phyloP scores from a whole-genome alignment of 2,113 vertebrate species.

The Tor tambroides region DNA sequence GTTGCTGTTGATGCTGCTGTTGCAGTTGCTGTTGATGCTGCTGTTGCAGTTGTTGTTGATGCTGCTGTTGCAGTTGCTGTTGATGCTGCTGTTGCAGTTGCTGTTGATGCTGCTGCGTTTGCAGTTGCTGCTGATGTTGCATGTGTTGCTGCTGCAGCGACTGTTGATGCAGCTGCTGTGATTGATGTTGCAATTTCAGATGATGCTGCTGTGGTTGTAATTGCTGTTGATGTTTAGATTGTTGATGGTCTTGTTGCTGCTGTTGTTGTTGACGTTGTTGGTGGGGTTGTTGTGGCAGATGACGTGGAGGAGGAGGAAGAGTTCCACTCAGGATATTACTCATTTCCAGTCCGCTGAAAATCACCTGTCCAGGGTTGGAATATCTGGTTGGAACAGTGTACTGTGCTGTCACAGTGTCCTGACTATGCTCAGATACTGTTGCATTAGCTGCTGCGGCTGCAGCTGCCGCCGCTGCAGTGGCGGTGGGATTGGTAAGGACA shows the following conservation, averaged over 20 bases:
- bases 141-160: constrained; percentile 57
- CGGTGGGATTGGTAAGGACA: constrained; percentile 88
- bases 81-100: constrained; percentile 63
- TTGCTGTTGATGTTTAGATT: constrained; percentile 66
- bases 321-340: constrained; percentile 78
- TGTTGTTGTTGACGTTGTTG: constrained; percentile 66
- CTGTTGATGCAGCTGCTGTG: constrained; percentile 61
- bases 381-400: constrained; percentile 84
- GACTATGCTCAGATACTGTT: constrained; percentile 58
- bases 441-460: constrained; percentile 72
- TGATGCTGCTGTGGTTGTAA: constrained; percentile 67
- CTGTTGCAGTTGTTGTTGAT: constrained; percentile 43
- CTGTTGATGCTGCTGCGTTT: constrained; percentile 57
- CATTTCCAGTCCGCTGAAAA: constrained; percentile 84
- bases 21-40: constrained; percentile 61
- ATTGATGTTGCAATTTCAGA: constrained; percentile 56
- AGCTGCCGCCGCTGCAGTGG: constrained; percentile 67
- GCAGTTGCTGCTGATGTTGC: constrained; percentile 57
- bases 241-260: constrained; percentile 67
- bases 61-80: constrained; percentile 53
- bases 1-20: constrained; percentile 66
- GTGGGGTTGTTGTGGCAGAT: constrained; percentile 74
- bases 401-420: constrained; percentile 79
- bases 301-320: constrained; percentile 78
- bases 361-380: constrained; percentile 84